These are phyloP conservation scores for Periphyllus acericola DNA, from an alignment of 2,888 invertebrate species.

Conservation along the genomic window DNA sequence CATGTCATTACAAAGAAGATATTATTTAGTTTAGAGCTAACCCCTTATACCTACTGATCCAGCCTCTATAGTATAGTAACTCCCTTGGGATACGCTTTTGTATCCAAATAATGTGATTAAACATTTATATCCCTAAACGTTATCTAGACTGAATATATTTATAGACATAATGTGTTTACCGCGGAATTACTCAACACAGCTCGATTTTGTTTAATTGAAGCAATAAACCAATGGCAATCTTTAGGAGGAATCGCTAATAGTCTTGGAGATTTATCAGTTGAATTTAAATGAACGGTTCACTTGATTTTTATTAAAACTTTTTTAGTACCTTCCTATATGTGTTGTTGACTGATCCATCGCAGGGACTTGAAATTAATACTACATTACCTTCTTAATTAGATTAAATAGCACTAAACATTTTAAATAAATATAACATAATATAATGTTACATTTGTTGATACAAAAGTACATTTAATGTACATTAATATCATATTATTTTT, in stretches of 20 bases:
- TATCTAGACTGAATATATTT: constrained; percentile 49
- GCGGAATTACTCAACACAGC: constrained; percentile 19
- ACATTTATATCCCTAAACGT: not conserved
- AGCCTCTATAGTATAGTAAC: not conserved
- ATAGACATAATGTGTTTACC: constrained; percentile 41
- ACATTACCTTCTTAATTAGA: no score
- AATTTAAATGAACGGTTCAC: constrained; percentile 39
- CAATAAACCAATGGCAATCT: constrained; percentile 43
- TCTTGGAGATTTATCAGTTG: constrained; percentile 13
- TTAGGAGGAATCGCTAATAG: not conserved
- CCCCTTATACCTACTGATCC: not conserved
- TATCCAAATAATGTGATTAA: constrained; percentile 39
- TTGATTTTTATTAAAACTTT: constrained; percentile 33
- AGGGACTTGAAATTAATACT: not conserved
- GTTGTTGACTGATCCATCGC: not conserved
- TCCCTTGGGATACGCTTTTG: constrained; percentile 33
- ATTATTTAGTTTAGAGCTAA: constrained; percentile 31
- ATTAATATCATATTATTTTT: no score
- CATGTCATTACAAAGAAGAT: constrained; percentile 19
- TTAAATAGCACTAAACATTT: no score
- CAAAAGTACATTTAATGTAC: no score
- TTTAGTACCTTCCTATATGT: not conserved
- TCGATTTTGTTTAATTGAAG: constrained; percentile 54
- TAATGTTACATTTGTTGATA: no score
- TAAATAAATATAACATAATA: no score